Evolutionary conservation across 2,797 vertebrate genomes (phyloP).

Genomic region (Halcyon badia): DNA sequence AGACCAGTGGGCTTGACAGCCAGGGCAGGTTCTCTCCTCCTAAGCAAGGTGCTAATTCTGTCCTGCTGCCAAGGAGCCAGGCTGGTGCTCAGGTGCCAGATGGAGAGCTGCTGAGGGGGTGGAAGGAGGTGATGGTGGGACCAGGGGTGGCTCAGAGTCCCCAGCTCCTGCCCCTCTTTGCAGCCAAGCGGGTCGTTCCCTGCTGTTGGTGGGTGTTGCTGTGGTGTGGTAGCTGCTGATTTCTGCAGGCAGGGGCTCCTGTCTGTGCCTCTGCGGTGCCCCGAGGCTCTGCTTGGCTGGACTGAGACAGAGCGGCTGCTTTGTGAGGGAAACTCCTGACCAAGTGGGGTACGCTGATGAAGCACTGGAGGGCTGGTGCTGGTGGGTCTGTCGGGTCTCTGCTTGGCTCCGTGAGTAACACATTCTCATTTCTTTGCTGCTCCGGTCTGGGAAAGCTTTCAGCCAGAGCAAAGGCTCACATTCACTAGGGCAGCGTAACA

Average conservation of each 20-base stretch:
- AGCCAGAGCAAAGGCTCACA: not conserved
- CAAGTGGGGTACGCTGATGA: accelerated
- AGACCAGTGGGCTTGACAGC: not conserved
- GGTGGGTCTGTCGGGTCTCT: accelerated
- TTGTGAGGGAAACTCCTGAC: not conserved
- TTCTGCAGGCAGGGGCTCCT: accelerated
- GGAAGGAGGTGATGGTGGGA: not conserved
- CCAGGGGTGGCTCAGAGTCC: accelerated
- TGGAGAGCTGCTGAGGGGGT: accelerated
- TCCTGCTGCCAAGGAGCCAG: not conserved
- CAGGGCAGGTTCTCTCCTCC: too few relatives aligned
- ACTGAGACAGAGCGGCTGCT: accelerated
- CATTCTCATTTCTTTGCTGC: not conserved
- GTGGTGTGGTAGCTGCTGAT: not conserved
- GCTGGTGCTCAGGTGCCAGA: not conserved
- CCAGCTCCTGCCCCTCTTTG: accelerated
- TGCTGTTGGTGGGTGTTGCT: not conserved
- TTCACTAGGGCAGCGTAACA: not conserved
- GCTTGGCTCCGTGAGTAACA: not conserved
- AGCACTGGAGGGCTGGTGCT: too few relatives aligned
- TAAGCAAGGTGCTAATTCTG: not conserved
- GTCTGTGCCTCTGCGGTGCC: accelerated
- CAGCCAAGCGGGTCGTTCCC: accelerated
- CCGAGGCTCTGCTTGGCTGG: not conserved
- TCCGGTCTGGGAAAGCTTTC: not conserved